These are phyloP conservation scores for Psococerastis gibbosa DNA, from an alignment of 2,888 invertebrate species.

Conservation along the genomic window DNA sequence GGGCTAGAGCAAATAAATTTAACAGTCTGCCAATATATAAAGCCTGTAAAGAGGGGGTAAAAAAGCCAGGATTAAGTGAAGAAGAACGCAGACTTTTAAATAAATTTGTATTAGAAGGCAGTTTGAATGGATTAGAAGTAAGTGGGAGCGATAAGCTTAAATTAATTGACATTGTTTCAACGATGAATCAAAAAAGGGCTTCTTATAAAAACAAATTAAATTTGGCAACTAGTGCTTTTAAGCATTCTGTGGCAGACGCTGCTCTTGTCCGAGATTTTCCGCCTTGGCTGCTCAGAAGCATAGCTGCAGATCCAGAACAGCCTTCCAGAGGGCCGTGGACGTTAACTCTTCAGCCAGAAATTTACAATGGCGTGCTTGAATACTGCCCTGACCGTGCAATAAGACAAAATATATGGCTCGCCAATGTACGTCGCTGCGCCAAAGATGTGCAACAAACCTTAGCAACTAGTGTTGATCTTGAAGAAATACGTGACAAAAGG, in stretches of 20 bases:
- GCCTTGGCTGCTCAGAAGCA: slow-evolving; percentile 20
- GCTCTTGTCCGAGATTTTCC: slow-evolving; percentile 24
- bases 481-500: slow-evolving; percentile 50
- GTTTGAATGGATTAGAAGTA: slow-evolving; percentile 61
- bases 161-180: neutral
- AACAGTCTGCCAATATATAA: slow-evolving; percentile 48
- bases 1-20: slow-evolving; percentile 54
- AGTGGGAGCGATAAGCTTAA: slow-evolving; percentile 12
- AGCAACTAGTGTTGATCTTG: slow-evolving; percentile 49
- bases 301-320: slow-evolving; percentile 29
- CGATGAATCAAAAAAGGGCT: neutral
- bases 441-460: slow-evolving; percentile 19
- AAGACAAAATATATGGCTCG: slow-evolving; percentile 75
- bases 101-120: slow-evolving; percentile 65
- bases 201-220: slow-evolving; percentile 5
- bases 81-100: slow-evolving; percentile 51
- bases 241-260: slow-evolving; percentile 23
- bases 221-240: slow-evolving; percentile 22
- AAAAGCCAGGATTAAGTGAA: slow-evolving; percentile 27
- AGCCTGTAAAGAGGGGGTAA: slow-evolving; percentile 36
- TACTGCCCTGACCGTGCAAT: slow-evolving; percentile 61
- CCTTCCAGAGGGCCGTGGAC: slow-evolving; percentile 63
- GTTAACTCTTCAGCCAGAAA: slow-evolving; percentile 50
- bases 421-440: slow-evolving; percentile 33
- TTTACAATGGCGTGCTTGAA: slow-evolving; percentile 58